A percentile compares a stretch with the other conserved stretches of the same genome.
Evolutionary conservation across 2,113 vertebrate genomes (phyloP).

Genomic region (Galeopterus variegatus): DNA sequence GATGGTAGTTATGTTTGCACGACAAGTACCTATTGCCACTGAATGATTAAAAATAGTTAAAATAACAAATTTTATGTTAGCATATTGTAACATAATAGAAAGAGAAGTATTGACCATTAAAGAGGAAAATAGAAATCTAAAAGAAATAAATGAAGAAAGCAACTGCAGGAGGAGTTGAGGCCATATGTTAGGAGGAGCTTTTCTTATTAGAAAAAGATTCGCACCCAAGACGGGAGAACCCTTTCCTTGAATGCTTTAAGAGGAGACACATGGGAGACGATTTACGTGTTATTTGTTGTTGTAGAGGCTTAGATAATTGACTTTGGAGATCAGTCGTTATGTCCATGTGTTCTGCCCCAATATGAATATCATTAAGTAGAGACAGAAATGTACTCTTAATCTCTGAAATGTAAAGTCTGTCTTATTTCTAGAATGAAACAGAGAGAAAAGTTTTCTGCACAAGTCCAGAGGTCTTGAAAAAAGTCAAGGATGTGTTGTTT

Average conservation of each 20-base stretch:
- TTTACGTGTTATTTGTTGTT: background rate
- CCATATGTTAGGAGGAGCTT: background rate
- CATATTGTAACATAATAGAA: background rate
- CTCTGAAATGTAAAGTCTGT: background rate
- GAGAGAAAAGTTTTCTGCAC: background rate
- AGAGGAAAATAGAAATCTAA: conserved; percentile 22
- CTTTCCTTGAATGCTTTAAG: background rate
- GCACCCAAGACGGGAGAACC: accelerated
- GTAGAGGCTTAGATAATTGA: background rate
- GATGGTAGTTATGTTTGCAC: background rate
- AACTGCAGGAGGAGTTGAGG: background rate
- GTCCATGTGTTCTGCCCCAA: background rate
- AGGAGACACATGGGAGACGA: accelerated
- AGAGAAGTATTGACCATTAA: background rate
- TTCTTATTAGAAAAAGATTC: background rate
- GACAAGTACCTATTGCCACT: background rate
- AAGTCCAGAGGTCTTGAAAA: background rate
- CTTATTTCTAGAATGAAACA: conserved; percentile 5
- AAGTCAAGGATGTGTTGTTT: background rate
- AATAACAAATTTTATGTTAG: background rate
- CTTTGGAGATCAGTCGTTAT: background rate
- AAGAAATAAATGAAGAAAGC: background rate
- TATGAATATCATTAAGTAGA: background rate
- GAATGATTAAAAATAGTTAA: background rate
- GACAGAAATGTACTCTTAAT: background rate